Evolutionary conservation across 2,797 vertebrate species (phyloP), one percentile per base, ranked within the genome.

Genomic region (Acanthis flammea): DNA sequence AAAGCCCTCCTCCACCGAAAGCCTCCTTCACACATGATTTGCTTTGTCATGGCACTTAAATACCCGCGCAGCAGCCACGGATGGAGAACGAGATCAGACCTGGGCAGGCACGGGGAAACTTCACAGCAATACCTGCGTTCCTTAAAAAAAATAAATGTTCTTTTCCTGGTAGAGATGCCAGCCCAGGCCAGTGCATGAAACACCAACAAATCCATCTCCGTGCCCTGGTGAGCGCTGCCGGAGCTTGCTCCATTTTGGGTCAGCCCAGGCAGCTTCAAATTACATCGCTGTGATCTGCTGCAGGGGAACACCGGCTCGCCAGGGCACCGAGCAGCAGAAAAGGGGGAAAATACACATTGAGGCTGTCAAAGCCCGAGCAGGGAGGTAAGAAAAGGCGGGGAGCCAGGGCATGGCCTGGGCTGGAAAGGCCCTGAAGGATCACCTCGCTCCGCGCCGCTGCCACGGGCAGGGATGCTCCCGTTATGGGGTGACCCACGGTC

Each of bases 41-140:
- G 96, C 96, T 96, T 96, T 95, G 96, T 96, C 96, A 96, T 95
- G 94, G 67, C 92, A 58, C 90, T 90, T 63, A 9, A 68, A 66
- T 8, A 31, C 41, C 9, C 0, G 5, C 33, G 31, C 44, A 30
- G 62, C 58, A 8, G 88, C 54, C 16, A 16, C 6, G 19, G 86
- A 55, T 19, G 3, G 37, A 70, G 65, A 67, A 75, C 5, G 11
- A 39, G n/a, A 58, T 66, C 62, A 19, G 37, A 42, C 31, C 80
- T 0, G 50, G 51, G 63, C 30, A 57, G 73, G 72, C 65, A 30
- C 33, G 2, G 1, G 5, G 18, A n/a, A 79, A 47, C 79, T 88
- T 65, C 44, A 4, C 6, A 30, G 37, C 54, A 24, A 39, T 16
- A 58, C 73, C 88, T 50, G 24, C 48, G 39, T 0, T 0, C 54